Evolutionary conservation across 2,888 invertebrate genomes (phyloP), one percentile per base, ranked within the genome.

Genomic region (Timema cristinae): DNA sequence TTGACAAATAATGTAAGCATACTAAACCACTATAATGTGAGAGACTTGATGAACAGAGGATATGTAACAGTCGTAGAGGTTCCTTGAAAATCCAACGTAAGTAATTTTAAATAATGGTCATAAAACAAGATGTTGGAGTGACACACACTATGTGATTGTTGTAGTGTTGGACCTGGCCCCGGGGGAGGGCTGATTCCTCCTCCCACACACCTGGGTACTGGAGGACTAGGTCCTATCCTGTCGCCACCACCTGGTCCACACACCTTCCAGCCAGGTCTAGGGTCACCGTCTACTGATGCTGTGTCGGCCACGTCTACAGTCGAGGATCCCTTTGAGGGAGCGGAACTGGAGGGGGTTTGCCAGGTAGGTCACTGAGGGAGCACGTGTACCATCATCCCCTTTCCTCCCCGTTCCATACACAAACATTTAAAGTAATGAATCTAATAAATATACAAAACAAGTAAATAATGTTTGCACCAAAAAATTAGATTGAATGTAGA

Each of bases 181-280:
- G 61, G 61, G 32, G 32, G 32, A 32, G 59, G 59, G 10, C 10
- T 61, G 47, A 32, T 48, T 9, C 8, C 48, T 48, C 61, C 71
- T 9, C 16, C 67, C 15, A 54, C 71, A 7, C 71, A 67, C 50
- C 49, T 51, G 48, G 56, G 67, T 48, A 32, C 50, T 50, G 70
- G 70, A 10, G 49, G 68, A 47, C 47, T 73, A n/a, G 73, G 73
- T 6, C 72, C 73, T 9, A 67, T 73, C n/a, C 16, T 71, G 47
- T 72, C 73, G 6, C 72, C 73, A 51, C 73, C 73, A 6, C 50
- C 70, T 7, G 71, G 71, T 11, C 71, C 73, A 8, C 73, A 73
- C 70, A 72, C 72, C 7, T 73, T 73, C 56, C 73, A 73, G 56
- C 73, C 73, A 8, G 71, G 71, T 9, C 73, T 71, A 48, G 73